Evolutionary conservation across 1,140 invertebrate species (phyloP), one percentile per base, ranked within the genome.

Genomic region (Probaryconus sp.): DNA sequence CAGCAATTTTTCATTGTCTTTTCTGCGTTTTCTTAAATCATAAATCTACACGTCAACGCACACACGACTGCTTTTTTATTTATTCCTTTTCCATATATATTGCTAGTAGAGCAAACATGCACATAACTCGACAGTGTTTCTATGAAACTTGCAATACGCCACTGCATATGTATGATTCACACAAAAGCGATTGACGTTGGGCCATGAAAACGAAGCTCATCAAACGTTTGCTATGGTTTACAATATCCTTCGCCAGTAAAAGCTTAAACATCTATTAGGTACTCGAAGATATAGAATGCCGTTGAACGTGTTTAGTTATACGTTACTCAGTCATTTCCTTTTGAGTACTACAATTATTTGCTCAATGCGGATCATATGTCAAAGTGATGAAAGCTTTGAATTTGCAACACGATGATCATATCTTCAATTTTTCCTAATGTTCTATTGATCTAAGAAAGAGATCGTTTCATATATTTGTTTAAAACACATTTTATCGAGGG

Each of bases 181-280:
- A 56, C 43, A 67, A 67, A 56, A 67, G 43, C 51, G 63, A 67
- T 56, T 40, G 50, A 50, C 11, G 33, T 33, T 50, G 21, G 5
- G 43, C 28, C 31, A 42, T 38, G 61, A 65, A 56, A 56, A 67
- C 33, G 63, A 67, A 67, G 51, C 63, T 56, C 63, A 50, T 56
- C 63, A 67, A 67, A 67, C 63, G 33, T 56, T 56, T 40, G 28
- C 35, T 17, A 58, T 40, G 31, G 64, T 51, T 68, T 68, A 68
- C 64, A 68, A 68, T 68, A 68, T 68, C 51, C 64, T 50, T 51
- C 50, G 28, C 50, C 33, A 45, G 28, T 68, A 58, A 58, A 68
- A 68, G 51, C 51, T 56, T 35, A 40, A 48, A 56, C 51, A 48
- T 20, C 42, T 53, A 50, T 58, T 43, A 26, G 51, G 48, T 65